Percentiles rank a stretch among this genome's conserved stretches.
phyloP scores from a whole-genome alignment of 2,888 invertebrate species.

The Periphyllus acericola region DNA sequence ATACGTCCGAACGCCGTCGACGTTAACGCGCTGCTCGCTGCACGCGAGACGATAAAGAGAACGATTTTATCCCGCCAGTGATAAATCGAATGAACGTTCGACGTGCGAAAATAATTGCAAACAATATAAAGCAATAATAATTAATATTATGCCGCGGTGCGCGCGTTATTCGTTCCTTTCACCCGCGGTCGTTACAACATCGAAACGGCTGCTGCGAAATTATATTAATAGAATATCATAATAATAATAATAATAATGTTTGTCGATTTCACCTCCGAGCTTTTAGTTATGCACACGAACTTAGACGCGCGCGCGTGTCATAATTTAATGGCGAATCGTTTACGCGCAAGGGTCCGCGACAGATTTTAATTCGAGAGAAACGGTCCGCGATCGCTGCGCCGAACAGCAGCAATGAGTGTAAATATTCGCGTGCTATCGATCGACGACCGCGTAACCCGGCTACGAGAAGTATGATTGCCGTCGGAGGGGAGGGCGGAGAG shows the following conservation, averaged over 20 bases:
- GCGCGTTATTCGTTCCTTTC: background rate
- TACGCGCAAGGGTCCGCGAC: background rate
- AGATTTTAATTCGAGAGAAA: background rate
- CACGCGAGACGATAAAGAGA: background rate
- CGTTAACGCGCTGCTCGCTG: background rate
- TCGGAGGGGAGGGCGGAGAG: background rate
- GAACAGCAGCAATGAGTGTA: background rate
- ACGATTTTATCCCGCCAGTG: background rate
- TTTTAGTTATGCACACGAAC: background rate
- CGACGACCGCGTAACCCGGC: background rate
- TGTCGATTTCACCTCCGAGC: background rate
- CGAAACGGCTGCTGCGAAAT: background rate
- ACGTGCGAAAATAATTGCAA: constrained; percentile 5
- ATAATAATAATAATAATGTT: background rate
- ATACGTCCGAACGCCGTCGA: background rate
- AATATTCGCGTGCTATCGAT: background rate
- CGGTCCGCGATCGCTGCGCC: background rate
- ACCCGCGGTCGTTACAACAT: constrained; percentile 4
- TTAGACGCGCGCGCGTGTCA: background rate
- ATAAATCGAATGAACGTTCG: background rate
- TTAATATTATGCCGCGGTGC: background rate
- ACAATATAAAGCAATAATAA: background rate
- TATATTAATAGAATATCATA: background rate
- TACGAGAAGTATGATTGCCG: background rate
- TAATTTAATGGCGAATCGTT: background rate